A percentile compares a stretch with the other conserved stretches of the same genome.
phyloP scores from a whole-genome alignment of 2,888 invertebrate species.

The Pasiphila rectangulata region DNA sequence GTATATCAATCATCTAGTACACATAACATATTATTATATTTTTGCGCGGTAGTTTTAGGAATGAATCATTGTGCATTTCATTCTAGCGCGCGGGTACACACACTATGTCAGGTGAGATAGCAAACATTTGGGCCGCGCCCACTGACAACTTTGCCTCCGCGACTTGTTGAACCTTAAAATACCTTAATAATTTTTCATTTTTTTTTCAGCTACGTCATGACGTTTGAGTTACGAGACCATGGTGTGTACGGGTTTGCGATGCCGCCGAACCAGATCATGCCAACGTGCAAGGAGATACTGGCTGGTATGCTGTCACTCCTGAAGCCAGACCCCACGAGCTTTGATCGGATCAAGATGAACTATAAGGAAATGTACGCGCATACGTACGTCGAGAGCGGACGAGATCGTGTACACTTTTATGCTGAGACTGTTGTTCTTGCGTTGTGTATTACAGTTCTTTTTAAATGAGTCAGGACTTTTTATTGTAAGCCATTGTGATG shows the following conservation, averaged over 20 bases:
- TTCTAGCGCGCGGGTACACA: no score
- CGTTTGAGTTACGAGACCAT: constrained; percentile 84
- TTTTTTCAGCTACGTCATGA: constrained; percentile 77
- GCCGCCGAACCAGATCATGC: constrained; percentile 82
- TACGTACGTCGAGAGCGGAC: neutral
- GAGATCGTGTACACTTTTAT: neutral
- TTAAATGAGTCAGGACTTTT: neutral
- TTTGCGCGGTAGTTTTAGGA: no score
- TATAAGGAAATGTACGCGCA: no score
- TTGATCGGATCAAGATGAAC: neutral
- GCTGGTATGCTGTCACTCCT: constrained; percentile 67
- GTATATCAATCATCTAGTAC: no score
- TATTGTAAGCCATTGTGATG: no score
- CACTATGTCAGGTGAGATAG: no score
- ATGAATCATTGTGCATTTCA: no score
- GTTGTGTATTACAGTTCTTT: neutral
- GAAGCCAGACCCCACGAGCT: constrained; percentile 1
- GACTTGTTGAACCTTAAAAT: no score
- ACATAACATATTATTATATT: no score
- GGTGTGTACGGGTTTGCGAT: constrained; percentile 84
- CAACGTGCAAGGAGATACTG: constrained; percentile 82
- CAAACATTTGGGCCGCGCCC: no score
- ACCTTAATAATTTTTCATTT: no score
- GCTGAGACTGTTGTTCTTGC: neutral
- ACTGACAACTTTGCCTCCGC: no score